Evolutionary conservation across 2,113 vertebrate genomes (phyloP), one percentile per base, ranked within the genome.

Genomic region (Pygathrix nemaeus): DNA sequence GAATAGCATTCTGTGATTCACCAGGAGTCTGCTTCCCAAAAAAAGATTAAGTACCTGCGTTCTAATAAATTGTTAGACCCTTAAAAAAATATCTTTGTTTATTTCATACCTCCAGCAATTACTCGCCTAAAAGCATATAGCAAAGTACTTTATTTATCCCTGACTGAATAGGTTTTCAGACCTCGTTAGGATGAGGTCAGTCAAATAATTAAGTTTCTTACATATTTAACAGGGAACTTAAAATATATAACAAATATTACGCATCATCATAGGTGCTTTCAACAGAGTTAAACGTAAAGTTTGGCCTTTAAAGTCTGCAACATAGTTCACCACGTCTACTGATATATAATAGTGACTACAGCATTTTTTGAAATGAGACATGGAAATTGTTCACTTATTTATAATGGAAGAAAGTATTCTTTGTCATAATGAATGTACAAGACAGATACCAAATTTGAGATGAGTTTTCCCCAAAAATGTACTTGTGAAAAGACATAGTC

Each of bases 121-220:
- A 30, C 35, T 88, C 43, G 16, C 40, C 48, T 9, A 6, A 75
- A 97, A 59, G 23, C 20, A 52, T 82, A 66, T 1, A 95, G 35
- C 80, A 92, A 61, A 68, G 45, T 25, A 75, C 25, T 80, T n/a
- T 83, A 3, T 35, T 92, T 40, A 8, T 88, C 23, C 57, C 45
- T 85, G 81, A 68, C 30, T 75, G 23, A 90, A 38, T 88, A 90
- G 10, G 12, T 93, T 80, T 96, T 93, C n/a, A 40, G 57, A 73
- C 21, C 25, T 82, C 11, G n/a, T 45, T 57, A 93, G 52, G n/a
- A 93, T 50, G 48, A 89, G 35, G 27, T 59, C 89, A 52, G 30
- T 80, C 91, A 95, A 86, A 78, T 93, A 57, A 57, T 96, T 90
- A 30, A 85, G 21, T 94, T 97, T 96, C 13, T 14, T 86, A 55